These are phyloP conservation scores for Myopa testacea DNA, from an alignment of 2,888 invertebrate species.

Conservation along the genomic window DNA sequence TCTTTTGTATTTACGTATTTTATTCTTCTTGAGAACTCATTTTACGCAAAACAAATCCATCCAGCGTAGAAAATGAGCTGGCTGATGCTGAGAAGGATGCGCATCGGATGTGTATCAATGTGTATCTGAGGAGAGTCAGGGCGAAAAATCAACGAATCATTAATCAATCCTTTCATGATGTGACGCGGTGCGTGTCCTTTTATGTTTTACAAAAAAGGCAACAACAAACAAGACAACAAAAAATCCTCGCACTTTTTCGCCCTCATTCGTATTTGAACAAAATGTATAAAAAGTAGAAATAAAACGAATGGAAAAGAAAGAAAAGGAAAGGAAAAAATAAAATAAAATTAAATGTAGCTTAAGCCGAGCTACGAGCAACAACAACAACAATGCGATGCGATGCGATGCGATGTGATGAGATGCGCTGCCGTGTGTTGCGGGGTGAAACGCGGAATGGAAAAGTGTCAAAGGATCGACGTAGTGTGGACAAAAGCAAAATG, in stretches of 20 bases:
- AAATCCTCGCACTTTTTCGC: conserved; percentile 41
- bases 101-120: conserved; percentile 60
- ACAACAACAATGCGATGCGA: too few species aligned
- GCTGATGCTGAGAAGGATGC: conserved; percentile 53
- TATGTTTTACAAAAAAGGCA: conserved; percentile 59
- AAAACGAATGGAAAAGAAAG: neutral
- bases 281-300: conserved; percentile 20
- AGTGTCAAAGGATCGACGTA: conserved; percentile 33
- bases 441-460: conserved; percentile 30
- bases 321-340: neutral
- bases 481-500: conserved; percentile 54
- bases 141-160: conserved; percentile 67
- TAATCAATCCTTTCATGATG: conserved; percentile 68
- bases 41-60: conserved; percentile 49
- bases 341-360: conserved; percentile 29
- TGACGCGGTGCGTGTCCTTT: conserved; percentile 68
- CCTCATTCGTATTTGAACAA: conserved; percentile 26
- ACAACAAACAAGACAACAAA: conserved; percentile 37
- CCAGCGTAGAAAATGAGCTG: conserved; percentile 27
- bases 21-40: conserved; percentile 51
- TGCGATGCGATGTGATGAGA: too few species aligned
- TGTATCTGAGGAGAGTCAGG: conserved; percentile 66
- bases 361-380: conserved; percentile 28
- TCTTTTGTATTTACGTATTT: neutral
- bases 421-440: neutral